These are phyloP conservation scores for Garra rufa DNA, from an alignment of 2,113 vertebrate genomes.

Conservation along the genomic window DNA sequence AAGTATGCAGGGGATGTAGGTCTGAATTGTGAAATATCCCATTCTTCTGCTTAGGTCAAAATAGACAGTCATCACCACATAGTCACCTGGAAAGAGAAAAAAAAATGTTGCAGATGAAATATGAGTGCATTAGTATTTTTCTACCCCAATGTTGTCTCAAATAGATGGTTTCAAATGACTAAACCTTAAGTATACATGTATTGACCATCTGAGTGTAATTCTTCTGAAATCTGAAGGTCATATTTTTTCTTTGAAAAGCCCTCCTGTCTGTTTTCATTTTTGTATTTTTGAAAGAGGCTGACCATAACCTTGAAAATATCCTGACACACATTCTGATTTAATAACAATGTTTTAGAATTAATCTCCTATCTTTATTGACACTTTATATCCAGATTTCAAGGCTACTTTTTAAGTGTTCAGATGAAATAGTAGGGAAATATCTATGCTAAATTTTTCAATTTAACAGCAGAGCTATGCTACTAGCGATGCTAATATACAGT, in stretches of 20 bases:
- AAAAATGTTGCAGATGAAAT: not conserved
- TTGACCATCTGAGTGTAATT: not conserved
- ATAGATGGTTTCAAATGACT: not conserved
- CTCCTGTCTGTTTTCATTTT: not conserved
- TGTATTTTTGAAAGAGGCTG: not conserved
- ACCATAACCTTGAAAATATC: slow-evolving; percentile 33
- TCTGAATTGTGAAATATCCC: slow-evolving; percentile 99
- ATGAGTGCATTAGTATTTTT: not conserved
- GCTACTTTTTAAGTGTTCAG: not conserved
- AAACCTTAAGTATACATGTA: not conserved
- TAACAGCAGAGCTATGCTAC: not conserved
- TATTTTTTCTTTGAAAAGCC: not conserved
- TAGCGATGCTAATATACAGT: not conserved
- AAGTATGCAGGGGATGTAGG: slow-evolving; percentile 96
- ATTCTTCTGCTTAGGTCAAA: slow-evolving; percentile 95
- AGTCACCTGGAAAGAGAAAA: slow-evolving; percentile 84
- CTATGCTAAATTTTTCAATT: not conserved
- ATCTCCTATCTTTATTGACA: not conserved
- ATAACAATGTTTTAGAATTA: not conserved
- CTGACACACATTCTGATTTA: not conserved
- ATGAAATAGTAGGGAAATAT: not conserved
- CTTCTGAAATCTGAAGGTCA: not conserved
- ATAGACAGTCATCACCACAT: slow-evolving; percentile 95
- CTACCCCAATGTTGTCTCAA: not conserved
- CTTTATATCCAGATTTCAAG: slow-evolving; percentile 1